Base-by-base conservation (phyloP, 2,113 vertebrate genomes). In the Boulengeromyrus knoepffleri region DNA sequence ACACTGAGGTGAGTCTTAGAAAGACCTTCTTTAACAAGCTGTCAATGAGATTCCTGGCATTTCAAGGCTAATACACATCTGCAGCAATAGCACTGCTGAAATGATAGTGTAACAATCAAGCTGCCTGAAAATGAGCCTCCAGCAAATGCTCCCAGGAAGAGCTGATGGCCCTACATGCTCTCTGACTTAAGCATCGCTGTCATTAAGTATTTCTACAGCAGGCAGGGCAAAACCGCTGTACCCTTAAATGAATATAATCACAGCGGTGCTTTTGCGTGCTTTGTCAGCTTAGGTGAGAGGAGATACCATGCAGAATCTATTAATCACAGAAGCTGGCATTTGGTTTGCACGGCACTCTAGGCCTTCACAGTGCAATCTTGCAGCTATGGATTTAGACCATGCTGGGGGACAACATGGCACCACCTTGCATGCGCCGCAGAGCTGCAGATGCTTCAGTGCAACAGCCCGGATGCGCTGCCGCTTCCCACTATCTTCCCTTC, bases 381-480 rank as follows among this genome's bases (percentile, higher is more conserved):
- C 83, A 85, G 45, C 17, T 85, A 85, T 47, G 39, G 83, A 85
- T 85, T 85, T 47, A 85, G 83, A 85, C 83, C 83, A 85, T 85
- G 39, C 42, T 85, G 83, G 39, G 83, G 83, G 36, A 8, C 74
- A 42, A 80, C 83, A 85, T 85, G 45, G 42, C 45, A 47, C 42
- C 45, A 47, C 45, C 45, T 85, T n/a, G 83, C 83, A 85, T n/a
- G 83, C 10, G 42, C 83, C 21, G 10, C 83, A 10, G 39, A 47
- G 24, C 39, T 45, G 19, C 83, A 85, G 83, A 45, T 24, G 83
- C 45, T 85, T 85, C 45, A 1, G 45, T 12, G 45, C 45, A 47
- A 13, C 45, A 13, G 83, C 36, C 31, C 13, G 36, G 36, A 42
- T 19, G 36, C 39, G 36, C 15, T 3, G 0, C 36, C 0, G 70